Percentiles rank a stretch among this genome's conserved stretches.
These are phyloP conservation scores for Gymnocephalus cernua DNA, from an alignment of 2,113 vertebrate species.

Conservation along the genomic window DNA sequence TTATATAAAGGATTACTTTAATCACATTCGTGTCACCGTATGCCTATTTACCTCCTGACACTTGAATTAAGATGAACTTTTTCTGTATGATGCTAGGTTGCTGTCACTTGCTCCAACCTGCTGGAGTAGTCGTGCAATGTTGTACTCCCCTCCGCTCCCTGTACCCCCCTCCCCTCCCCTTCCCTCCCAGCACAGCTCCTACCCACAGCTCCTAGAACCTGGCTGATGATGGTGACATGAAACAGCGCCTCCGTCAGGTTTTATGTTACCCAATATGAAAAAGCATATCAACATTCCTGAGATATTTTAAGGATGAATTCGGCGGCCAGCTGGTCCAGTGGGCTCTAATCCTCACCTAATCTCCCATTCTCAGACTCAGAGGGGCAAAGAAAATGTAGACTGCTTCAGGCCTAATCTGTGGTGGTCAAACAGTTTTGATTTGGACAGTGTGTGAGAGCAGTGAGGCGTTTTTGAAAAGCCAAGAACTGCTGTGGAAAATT, in stretches of 20 bases:
- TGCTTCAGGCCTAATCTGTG: constrained; percentile 47
- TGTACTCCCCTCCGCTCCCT: not conserved
- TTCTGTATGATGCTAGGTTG: not conserved
- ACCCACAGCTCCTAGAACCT: constrained; percentile 61
- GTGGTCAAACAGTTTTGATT: constrained; percentile 35
- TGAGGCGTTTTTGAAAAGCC: constrained; percentile 18
- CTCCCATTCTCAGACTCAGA: constrained; percentile 53
- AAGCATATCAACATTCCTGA: constrained; percentile 74
- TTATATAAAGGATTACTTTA: not conserved
- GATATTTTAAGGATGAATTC: constrained; percentile 79
- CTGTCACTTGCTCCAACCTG: constrained; percentile 47
- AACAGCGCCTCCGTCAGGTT: constrained; percentile 75
- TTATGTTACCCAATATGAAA: constrained; percentile 44
- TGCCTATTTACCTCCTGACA: not conserved
- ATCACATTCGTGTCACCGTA: not conserved
- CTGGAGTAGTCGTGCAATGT: constrained; percentile 1
- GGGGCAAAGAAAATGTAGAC: constrained; percentile 49
- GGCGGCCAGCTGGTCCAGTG: constrained; percentile 70
- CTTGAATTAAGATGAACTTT: not conserved
- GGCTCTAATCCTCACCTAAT: constrained; percentile 75
- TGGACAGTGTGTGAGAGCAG: constrained; percentile 27
- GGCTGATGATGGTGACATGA: constrained; percentile 20
- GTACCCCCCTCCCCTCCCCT: too few species aligned
- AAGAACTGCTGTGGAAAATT: constrained; percentile 22
- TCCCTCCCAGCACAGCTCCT: too few species aligned